Evolutionary conservation across 2,797 vertebrate species (phyloP).

Genomic region (Rhynchotus rufescens): DNA sequence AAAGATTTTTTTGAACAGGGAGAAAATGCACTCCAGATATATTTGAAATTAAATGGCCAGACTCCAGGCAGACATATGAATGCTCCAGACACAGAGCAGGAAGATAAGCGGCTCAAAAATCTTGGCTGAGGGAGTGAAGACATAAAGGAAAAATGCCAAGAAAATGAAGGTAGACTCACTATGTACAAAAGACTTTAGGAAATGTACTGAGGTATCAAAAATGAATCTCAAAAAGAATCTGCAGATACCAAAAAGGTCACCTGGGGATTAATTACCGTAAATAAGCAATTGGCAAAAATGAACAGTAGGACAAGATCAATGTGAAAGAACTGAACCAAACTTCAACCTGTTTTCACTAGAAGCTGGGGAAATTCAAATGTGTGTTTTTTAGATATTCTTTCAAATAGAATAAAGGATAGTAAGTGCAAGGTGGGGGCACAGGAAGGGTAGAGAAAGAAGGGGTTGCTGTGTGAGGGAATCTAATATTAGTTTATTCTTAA

Average conservation of each 20-base stretch:
- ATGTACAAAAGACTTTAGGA: neutral
- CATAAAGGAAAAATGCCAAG: neutral
- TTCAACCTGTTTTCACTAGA: neutral
- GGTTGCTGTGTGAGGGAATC: neutral
- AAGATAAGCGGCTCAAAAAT: neutral
- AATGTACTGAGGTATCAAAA: neutral
- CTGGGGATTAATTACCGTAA: neutral
- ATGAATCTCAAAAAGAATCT: neutral
- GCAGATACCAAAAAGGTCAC: neutral
- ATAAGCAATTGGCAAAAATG: too few species aligned
- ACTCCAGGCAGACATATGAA: neutral
- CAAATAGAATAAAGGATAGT: neutral
- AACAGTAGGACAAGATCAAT: too few species aligned
- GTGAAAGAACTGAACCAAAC: neutral
- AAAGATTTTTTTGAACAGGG: neutral
- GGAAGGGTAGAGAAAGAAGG: neutral
- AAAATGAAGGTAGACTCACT: neutral
- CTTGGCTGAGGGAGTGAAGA: neutral
- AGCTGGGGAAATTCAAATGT: neutral
- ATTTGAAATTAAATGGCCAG: neutral
- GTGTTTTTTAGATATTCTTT: neutral
- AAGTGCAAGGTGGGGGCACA: neutral
- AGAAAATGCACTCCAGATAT: neutral
- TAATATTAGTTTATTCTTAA: neutral
- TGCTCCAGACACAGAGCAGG: neutral